Evolutionary conservation across 2,113 vertebrate genomes (phyloP), one percentile per base, ranked within the genome.

Genomic region (Aspidoscelis tigris): DNA sequence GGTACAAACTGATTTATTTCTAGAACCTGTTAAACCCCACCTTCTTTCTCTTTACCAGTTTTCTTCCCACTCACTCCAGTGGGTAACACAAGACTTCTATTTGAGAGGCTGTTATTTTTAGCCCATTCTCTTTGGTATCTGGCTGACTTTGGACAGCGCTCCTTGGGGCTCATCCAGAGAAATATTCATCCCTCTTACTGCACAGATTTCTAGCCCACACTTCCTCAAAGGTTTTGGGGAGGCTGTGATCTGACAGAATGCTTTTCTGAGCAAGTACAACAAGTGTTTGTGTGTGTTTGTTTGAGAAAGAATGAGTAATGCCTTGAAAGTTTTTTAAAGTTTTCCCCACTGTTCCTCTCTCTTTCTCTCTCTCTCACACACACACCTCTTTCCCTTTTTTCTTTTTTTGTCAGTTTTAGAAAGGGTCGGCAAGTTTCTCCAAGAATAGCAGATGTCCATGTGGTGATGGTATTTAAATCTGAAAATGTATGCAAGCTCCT

Each of bases 81-180:
- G n/a, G 39, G 58, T 44, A n/a, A 65, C 20, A 0, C 21, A 44
- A 41, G 39, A 50, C n/a, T 21, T 58, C 3, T 12, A 39, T 16
- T 76, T 78, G 81, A 66, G 44, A 74, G 44, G 47, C 76, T 73
- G 18, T 78, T 87, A 78, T 82, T 82, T 86, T 82, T 82, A 83
- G 80, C 11, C 24, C 75, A n/a, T 71, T 78, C 75, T 79, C 69
- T 74, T 74, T 77, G 66, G 76, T 78, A 58, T 72, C 44, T 65
- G 33, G 10, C 61, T 65, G 20, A 50, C 18, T 64, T 74, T 21
- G 71, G 71, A 24, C 39, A 78, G 76, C 58, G 6, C 21, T 78
- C 26, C 66, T 78, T 61, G 66, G 71, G 75, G 75, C 83, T 78
- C 76, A 61, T 78, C 41, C n/a, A 14, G 68, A 78, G 66, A 12